Evolutionary conservation across 2,113 vertebrate species (phyloP), one percentile per base, ranked within the genome.

Genomic region (Nycticorax nycticorax): DNA sequence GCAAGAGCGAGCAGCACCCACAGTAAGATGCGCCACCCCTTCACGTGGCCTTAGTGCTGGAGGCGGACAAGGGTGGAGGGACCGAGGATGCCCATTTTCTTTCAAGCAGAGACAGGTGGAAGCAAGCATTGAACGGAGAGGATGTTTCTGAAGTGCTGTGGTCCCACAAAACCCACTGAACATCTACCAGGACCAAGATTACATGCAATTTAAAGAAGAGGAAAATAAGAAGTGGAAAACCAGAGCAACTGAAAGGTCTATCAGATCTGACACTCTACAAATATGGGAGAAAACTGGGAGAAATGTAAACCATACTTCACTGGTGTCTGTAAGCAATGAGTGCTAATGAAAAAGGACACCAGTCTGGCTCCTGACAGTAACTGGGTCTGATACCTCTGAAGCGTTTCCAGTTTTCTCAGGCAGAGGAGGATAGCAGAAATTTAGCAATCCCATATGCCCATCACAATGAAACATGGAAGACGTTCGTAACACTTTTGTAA

Each of bases 221-320:
- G 64, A 57, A 76, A 53, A 23, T 14, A 64, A 50, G 32, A 72
- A 75, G 43, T 41, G 45, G 48, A 79, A 92, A 83, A 89, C 23
- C 37, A 92, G 89, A 87, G 62, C 0, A 2, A 57, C 78, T 89
- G 21, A 89, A 94, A 84, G 63, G 78, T 80, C 78, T 85, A 33
- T 93, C 84, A 45, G 69, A 78, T 82, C 77, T 82, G 96, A 92
- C 71, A 82, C 45, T 63, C 68, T 88, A 73, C 77, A 85, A 88
- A 82, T 85, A 76, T 0, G 16, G n/a, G 88, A 88, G 77, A 80
- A 78, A 95, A 90, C 35, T 39, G 53, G 59, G 52, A 89, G 63
- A 92, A 88, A 93, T 41, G 67, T 76, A 94, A 94, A 74, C 50
- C 68, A 53, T 69, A 53, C 69, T 87, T 95, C 69, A 47, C 30